These are phyloP conservation scores for Saguinus imperator DNA, from an alignment of 2,113 vertebrate species.

Conservation along the genomic window DNA sequence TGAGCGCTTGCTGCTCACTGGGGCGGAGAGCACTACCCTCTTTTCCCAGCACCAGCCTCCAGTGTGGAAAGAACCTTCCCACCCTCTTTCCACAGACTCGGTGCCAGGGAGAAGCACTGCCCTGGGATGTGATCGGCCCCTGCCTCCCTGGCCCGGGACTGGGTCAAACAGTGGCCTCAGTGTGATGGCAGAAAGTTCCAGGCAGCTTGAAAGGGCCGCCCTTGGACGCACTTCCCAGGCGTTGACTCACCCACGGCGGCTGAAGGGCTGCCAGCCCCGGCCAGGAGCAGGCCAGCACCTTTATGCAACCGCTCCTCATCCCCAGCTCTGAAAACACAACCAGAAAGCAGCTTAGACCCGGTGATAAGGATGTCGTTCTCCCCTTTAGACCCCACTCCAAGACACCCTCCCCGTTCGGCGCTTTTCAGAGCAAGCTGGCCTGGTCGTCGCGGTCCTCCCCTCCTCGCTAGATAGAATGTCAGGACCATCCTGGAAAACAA, in stretches of 20 bases:
- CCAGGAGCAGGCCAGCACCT: neutral
- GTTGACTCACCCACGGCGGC: constrained; percentile 63
- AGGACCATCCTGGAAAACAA: constrained; percentile 15
- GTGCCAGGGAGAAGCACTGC: neutral
- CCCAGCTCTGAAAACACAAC: constrained; percentile 62
- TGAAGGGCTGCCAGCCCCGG: constrained; percentile 48
- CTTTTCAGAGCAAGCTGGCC: neutral
- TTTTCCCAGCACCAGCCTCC: neutral
- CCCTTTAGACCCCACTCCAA: constrained; percentile 57
- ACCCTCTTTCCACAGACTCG: neutral
- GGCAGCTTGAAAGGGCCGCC: neutral
- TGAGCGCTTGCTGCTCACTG: neutral
- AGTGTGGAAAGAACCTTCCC: neutral
- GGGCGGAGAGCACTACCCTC: neutral
- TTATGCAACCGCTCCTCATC: constrained; percentile 31
- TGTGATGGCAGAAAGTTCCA: neutral
- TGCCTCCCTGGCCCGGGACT: constrained; percentile 27
- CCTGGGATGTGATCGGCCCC: neutral
- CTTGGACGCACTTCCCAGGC: neutral
- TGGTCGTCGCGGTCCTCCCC: neutral
- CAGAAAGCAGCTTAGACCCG: constrained; percentile 64
- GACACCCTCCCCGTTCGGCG: neutral
- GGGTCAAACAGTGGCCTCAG: constrained; percentile 34
- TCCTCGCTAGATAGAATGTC: neutral
- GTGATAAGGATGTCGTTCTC: constrained; percentile 43